phyloP scores from a whole-genome alignment of 2,113 vertebrate species.

The Capreolus pygargus region DNA sequence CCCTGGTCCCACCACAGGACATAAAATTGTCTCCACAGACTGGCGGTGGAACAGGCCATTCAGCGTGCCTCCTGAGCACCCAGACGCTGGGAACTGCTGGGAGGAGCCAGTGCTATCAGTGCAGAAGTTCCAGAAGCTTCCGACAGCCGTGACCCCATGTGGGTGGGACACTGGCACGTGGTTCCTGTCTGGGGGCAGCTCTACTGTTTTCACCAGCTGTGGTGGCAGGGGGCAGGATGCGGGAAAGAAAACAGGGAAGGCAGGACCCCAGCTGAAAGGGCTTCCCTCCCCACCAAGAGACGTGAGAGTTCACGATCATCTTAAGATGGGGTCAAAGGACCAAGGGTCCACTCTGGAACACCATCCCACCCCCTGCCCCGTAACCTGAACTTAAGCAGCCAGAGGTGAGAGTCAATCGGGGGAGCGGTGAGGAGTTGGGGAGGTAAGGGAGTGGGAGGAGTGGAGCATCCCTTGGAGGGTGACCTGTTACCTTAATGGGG shows the following conservation, averaged over 20 bases:
- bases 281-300: background rate
- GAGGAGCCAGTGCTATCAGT: constrained; percentile 78
- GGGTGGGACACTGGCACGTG: constrained; percentile 87
- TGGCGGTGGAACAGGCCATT: constrained; percentile 78
- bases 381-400: background rate
- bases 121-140: constrained; percentile 80
- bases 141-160: constrained; percentile 82
- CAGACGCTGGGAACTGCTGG: constrained; percentile 80
- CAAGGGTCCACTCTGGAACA: background rate
- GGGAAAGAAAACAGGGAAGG: background rate
- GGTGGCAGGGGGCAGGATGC: background rate
- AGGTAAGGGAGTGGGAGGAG: background rate
- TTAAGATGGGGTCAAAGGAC: background rate
- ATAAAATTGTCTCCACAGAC: constrained; percentile 83
- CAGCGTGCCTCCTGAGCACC: constrained; percentile 48
- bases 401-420: too few relatives aligned
- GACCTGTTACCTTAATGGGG: constrained; percentile 84
- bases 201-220: constrained; percentile 86
- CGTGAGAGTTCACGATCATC: background rate
- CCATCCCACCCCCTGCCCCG: too few relatives aligned
- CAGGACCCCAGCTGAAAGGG: background rate
- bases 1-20: constrained; percentile 73
- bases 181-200: constrained; percentile 83
- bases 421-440: background rate
- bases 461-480: background rate